phyloP scores from a whole-genome alignment of 2,888 invertebrate genomes.

The Chromoteleia sp. region DNA sequence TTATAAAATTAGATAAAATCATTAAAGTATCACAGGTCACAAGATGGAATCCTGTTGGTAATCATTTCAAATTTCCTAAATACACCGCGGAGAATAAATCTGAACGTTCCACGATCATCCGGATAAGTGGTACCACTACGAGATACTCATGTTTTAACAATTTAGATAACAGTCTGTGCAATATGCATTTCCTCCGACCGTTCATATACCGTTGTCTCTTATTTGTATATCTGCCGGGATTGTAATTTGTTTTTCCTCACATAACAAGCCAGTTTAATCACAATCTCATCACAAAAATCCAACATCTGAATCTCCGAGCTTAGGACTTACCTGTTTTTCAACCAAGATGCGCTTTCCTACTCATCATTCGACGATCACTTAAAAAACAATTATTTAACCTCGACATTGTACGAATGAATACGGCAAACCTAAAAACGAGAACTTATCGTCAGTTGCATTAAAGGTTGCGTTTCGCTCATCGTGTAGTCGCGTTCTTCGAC shows the following conservation, averaged over 20 bases:
- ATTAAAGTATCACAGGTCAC: neutral
- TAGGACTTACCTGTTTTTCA: slow-evolving; percentile 16
- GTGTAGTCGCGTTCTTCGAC: slow-evolving; percentile 1
- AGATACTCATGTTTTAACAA: slow-evolving; percentile 64
- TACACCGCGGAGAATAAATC: slow-evolving; percentile 44
- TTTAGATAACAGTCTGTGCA: slow-evolving; percentile 65
- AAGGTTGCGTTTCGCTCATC: neutral
- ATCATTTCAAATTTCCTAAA: slow-evolving; percentile 61
- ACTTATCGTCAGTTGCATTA: slow-evolving; percentile 20
- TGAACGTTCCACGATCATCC: slow-evolving; percentile 29
- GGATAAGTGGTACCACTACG: slow-evolving; percentile 60
- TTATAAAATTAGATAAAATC: slow-evolving; percentile 30
- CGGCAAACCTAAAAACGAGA: neutral
- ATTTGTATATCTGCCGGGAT: slow-evolving; percentile 60
- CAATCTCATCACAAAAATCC: slow-evolving; percentile 55
- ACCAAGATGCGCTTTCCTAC: slow-evolving; percentile 25
- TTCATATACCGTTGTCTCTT: slow-evolving; percentile 61
- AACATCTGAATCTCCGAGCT: slow-evolving; percentile 15
- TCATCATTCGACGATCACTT: slow-evolving; percentile 41
- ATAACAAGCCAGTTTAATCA: slow-evolving; percentile 62
- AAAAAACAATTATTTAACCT: slow-evolving; percentile 28
- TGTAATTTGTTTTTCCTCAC: slow-evolving; percentile 60
- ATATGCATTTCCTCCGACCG: slow-evolving; percentile 56
- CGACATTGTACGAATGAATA: slow-evolving; percentile 23
- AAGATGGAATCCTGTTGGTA: slow-evolving; percentile 33